These are phyloP conservation scores for Maniola hyperantus DNA, from an alignment of 2,888 invertebrate species.

Conservation along the genomic window DNA sequence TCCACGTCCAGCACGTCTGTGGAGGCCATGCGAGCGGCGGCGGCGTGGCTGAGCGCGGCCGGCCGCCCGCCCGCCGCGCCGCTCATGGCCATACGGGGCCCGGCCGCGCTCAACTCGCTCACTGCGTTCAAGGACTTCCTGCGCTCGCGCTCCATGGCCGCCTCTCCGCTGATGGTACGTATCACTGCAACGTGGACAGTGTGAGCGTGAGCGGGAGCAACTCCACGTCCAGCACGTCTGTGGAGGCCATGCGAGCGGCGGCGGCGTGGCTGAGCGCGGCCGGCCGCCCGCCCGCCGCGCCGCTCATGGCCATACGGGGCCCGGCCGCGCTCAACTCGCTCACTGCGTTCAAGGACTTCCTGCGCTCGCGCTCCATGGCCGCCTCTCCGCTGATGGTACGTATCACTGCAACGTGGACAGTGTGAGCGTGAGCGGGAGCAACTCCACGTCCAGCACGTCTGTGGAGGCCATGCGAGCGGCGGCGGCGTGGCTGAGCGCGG, in stretches of 20 bases:
- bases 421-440: conserved; percentile 62
- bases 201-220: conserved; percentile 64
- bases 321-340: conserved; percentile 89
- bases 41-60: conserved; percentile 91
- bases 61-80: conserved; percentile 60
- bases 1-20: conserved; percentile 53
- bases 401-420: too few species aligned
- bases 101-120: conserved; percentile 88
- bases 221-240: conserved; percentile 44
- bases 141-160: conserved; percentile 88
- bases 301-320: conserved; percentile 84
- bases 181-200: conserved; percentile 74
- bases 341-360: conserved; percentile 89
- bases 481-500: conserved; percentile 92
- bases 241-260: conserved; percentile 89
- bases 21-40: conserved; percentile 89
- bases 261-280: conserved; percentile 92
- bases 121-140: conserved; percentile 91
- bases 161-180: conserved; percentile 88
- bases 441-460: conserved; percentile 43
- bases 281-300: conserved; percentile 59
- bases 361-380: conserved; percentile 89
- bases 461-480: conserved; percentile 89
- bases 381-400: conserved; percentile 88
- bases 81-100: conserved; percentile 84